Percentiles rank a stretch among this genome's conserved stretches.
These are phyloP conservation scores for Willowsia nigromaculata DNA, from an alignment of 2,888 invertebrate species.

Conservation along the genomic window DNA sequence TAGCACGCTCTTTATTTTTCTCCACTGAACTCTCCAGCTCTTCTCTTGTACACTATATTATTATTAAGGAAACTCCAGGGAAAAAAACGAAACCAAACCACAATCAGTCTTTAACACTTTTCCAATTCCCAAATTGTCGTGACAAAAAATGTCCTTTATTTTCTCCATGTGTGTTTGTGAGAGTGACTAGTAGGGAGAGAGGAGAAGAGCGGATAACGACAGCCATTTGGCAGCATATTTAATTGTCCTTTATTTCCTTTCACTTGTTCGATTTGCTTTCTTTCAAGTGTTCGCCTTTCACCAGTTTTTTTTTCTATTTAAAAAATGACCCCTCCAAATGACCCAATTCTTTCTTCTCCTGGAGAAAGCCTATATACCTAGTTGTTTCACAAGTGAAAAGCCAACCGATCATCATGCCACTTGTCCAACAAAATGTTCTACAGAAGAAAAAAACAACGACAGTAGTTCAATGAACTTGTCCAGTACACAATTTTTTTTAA, in stretches of 20 bases:
- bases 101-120: slow-evolving; percentile 46
- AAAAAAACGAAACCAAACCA: neutral
- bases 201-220: slow-evolving; percentile 52
- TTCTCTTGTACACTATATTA: slow-evolving; percentile 54
- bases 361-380: neutral
- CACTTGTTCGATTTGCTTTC: neutral
- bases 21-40: too few relatives aligned
- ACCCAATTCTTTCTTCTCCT: neutral
- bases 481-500: neutral
- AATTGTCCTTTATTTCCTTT: slow-evolving; percentile 47
- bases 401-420: neutral
- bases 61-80: slow-evolving; percentile 46
- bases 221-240: slow-evolving; percentile 68
- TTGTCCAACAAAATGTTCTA: neutral
- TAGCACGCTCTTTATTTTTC: neutral
- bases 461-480: slow-evolving; percentile 46
- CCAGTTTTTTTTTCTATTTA: neutral
- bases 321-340: slow-evolving; percentile 46
- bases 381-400: neutral
- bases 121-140: slow-evolving; percentile 36
- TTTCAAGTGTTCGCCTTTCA: slow-evolving; percentile 23
- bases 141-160: slow-evolving; percentile 30
- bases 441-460: neutral
- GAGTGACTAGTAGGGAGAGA: too few relatives aligned
- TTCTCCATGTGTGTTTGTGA: neutral